Conservation (phyloP, 2,888 invertebrate species). For the Druceiella hillmani region DNA sequence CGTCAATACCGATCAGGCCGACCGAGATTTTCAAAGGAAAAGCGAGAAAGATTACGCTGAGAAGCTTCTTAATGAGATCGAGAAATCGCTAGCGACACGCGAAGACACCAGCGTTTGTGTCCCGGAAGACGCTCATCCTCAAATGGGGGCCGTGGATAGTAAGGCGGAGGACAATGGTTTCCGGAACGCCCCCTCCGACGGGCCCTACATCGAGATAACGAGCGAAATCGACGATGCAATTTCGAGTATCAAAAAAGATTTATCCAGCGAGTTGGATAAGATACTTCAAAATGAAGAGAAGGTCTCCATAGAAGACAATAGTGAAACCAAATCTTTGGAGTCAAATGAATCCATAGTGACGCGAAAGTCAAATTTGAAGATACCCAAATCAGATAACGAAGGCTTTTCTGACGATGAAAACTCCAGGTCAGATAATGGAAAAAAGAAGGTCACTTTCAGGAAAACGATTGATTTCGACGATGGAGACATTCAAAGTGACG, state of each 20-base stretch:
- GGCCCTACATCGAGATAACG: no score
- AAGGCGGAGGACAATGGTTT: conserved; percentile 24
- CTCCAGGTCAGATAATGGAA: conserved; percentile 37
- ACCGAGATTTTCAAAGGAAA: conserved; percentile 24
- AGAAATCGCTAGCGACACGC: conserved; percentile 28
- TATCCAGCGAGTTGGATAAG: conserved; percentile 37
- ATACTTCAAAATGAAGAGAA: conserved; percentile 29
- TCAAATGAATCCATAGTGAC: no score
- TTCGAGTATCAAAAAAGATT: conserved; percentile 34
- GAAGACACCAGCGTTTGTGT: conserved; percentile 44
- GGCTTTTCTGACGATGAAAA: conserved; percentile 42
- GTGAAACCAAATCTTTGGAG: background rate
- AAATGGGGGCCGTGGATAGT: conserved; percentile 39
- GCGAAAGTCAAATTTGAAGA: conserved; percentile 44
- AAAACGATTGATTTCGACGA: conserved; percentile 50
- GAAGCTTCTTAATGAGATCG: conserved; percentile 42
- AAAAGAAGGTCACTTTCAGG: conserved; percentile 45
- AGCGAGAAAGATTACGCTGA: conserved; percentile 42
- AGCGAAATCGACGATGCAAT: conserved; percentile 23
- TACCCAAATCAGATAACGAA: conserved; percentile 40
- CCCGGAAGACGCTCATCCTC: conserved; percentile 32
- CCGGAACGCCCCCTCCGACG: no score
- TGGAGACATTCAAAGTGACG: conserved; percentile 46
- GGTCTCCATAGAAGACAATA: conserved; percentile 7
- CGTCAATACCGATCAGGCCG: conserved; percentile 36